phyloP scores from a whole-genome alignment of 2,888 invertebrate genomes.

The Cataglyphis livida region DNA sequence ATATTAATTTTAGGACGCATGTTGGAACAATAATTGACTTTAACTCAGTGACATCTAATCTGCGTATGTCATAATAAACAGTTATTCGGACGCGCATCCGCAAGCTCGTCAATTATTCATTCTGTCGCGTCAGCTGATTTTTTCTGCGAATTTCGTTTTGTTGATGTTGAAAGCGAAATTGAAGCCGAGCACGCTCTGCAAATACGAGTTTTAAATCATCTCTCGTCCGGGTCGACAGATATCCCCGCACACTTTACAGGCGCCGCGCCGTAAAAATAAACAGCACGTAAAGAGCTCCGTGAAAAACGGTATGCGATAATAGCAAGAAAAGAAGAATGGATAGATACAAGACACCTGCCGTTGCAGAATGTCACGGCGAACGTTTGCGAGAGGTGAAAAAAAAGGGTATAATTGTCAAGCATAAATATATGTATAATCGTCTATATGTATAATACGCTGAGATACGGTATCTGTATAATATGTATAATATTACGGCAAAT shows the following conservation, averaged over 20 bases:
- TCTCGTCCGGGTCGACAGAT: neutral
- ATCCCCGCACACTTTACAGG: slow-evolving; percentile 42
- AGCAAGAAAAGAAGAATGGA: slow-evolving; percentile 7
- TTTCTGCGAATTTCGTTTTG: slow-evolving; percentile 12
- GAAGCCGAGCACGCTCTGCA: slow-evolving; percentile 5
- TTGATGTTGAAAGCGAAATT: slow-evolving; percentile 10
- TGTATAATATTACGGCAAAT: slow-evolving; percentile 38
- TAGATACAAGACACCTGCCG: slow-evolving; percentile 54
- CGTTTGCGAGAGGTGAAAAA: slow-evolving; percentile 41
- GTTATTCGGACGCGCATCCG: slow-evolving; percentile 1
- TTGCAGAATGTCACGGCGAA: slow-evolving; percentile 74
- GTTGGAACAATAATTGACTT: slow-evolving; percentile 37
- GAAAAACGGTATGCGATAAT: neutral
- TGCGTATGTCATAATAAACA: slow-evolving; percentile 27
- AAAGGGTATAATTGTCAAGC: slow-evolving; percentile 55
- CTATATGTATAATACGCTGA: slow-evolving; percentile 31
- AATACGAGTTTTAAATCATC: slow-evolving; percentile 35
- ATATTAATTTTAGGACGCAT: slow-evolving; percentile 30
- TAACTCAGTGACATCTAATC: slow-evolving; percentile 9
- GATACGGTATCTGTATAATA: slow-evolving; percentile 47
- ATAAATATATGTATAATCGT: slow-evolving; percentile 57
- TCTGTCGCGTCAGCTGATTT: slow-evolving; percentile 8
- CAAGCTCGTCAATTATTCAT: slow-evolving; percentile 10
- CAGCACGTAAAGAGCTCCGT: slow-evolving; percentile 14
- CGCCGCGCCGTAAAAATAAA: slow-evolving; percentile 33